Conservation (phyloP, 1,140 invertebrate genomes). For the Metopolophium dirhodum region DNA sequence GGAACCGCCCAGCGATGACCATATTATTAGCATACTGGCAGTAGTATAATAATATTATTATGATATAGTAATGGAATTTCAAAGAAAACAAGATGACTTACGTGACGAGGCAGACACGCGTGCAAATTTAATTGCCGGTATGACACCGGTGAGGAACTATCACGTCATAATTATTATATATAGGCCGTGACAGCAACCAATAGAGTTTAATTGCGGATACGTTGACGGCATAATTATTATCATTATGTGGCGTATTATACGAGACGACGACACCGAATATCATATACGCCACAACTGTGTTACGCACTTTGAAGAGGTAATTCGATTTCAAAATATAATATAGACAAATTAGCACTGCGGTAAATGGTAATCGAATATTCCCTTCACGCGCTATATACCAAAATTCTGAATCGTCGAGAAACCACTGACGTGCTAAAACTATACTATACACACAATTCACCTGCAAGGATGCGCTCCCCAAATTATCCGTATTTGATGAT, state of each 20-base stretch:
- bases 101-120: background rate
- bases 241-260: background rate
- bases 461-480: no score
- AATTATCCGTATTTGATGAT: no score
- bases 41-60: no score
- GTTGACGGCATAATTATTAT: background rate
- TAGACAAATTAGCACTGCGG: background rate
- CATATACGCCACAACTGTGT: background rate
- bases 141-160: background rate
- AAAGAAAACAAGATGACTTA: background rate
- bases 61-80: background rate
- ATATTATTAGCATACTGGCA: no score
- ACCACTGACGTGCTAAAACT: background rate
- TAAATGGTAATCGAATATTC: background rate
- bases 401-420: background rate
- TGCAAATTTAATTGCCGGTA: background rate
- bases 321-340: background rate
- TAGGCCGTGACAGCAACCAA: background rate
- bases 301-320: background rate
- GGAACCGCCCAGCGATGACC: no score
- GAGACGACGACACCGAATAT: background rate
- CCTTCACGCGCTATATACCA: background rate
- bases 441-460: background rate
- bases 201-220: background rate
- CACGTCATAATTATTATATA: background rate